A percentile compares a stretch with the other conserved stretches of the same genome.
Evolutionary conservation across 2,888 invertebrate species (phyloP).

Genomic region (Dasypolia templi): DNA sequence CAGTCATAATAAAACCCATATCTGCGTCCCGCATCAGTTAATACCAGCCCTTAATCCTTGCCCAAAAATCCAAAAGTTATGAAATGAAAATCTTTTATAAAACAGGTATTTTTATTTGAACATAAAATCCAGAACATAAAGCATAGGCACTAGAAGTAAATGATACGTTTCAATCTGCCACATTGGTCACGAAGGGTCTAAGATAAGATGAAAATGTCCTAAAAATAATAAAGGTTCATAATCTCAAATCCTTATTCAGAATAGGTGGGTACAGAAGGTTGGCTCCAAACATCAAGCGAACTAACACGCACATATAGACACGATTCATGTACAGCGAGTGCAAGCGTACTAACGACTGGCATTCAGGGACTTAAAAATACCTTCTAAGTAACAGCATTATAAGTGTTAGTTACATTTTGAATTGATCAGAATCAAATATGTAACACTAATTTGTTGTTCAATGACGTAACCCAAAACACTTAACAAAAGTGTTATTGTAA

Average conservation of each 20-base stretch:
- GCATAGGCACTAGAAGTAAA: constrained; percentile 28
- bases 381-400: no score
- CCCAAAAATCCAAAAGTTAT: constrained; percentile 40
- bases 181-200: constrained; percentile 36
- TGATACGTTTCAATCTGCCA: constrained; percentile 48
- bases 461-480: no score
- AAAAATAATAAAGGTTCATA: constrained; percentile 19
- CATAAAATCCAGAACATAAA: constrained; percentile 50
- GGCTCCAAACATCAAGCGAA: background rate
- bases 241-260: constrained; percentile 9
- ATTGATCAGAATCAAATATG: no score
- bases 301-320: background rate
- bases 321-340: background rate
- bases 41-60: constrained; percentile 26
- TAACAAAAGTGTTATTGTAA: no score
- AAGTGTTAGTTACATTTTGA: no score
- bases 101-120: constrained; percentile 47
- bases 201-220: constrained; percentile 34
- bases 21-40: constrained; percentile 30
- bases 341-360: background rate
- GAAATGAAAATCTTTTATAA: constrained; percentile 29
- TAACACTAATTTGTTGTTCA: no score
- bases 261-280: background rate
- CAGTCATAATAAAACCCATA: constrained; percentile 42
- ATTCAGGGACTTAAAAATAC: no score